Base-by-base conservation (phyloP, 1,140 invertebrate genomes). In the Notospermus geniculatus region DNA sequence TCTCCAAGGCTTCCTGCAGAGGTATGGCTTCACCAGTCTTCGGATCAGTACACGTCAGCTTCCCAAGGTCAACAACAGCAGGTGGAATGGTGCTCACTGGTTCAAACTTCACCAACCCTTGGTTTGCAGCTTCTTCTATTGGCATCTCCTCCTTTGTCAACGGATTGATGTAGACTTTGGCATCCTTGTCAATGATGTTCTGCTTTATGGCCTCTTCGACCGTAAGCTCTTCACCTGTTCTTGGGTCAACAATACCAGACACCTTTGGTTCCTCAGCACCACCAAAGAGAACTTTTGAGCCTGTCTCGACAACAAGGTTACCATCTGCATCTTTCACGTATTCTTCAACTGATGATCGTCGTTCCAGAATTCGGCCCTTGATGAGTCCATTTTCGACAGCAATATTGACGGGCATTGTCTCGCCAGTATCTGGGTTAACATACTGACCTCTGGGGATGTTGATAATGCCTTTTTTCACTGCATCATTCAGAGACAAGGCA, bases 301-400 rank as follows among this genome's bases (percentile, higher is more conserved):
- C 25, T 23, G 46, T n/a, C n/a, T 50, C 46, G 25, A 50, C 46
- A n/a, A 50, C 46, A 50, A 50, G 46, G 46, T 50, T 50, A 23
- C 19, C n/a, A 7, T 50, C 25, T 7, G n/a, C 46, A 23, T 23
- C 46, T 23, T 19, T 50, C n/a, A 50, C 46, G n/a, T 50, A 50
- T n/a, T 50, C 46, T n/a, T 50, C 46, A 23, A 23, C 25, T 7
- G n/a, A 19, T n/a, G n/a, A 23, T 9, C 46, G 5, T 50, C 19
- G n/a, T 23, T 27, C 46, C 4, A 56, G 22, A 4, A 56, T 28
- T 13, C 29, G 22, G 4, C 54, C 36, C 36, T 59, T 41, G 17
- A 96, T 89, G 15, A 91, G 84, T 46, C 92, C 92, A 60, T 88
- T 85, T 72, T 91, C 88, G 2, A 92, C 89, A 1, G 93, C 93